A percentile compares a stretch with the other conserved stretches of the same genome.
Conservation (phyloP, 92 coral and sea anemone species). For the Phenganax marumi region DNA sequence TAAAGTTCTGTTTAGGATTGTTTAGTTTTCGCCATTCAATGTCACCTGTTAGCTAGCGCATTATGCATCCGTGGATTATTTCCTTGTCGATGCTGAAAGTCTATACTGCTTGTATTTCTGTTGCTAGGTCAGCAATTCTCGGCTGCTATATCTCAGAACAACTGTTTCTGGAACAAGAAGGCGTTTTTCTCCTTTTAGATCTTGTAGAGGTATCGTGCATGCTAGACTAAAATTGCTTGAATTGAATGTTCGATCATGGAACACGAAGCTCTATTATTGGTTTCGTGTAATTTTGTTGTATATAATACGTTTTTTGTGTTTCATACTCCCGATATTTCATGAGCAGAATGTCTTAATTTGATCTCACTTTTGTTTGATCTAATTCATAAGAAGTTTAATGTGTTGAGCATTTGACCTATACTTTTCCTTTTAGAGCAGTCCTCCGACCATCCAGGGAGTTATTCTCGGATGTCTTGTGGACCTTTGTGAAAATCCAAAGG, state of each 20-base stretch:
- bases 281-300: too few species aligned
- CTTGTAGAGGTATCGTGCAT: conserved; percentile 67
- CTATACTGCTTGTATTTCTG: neutral
- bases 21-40: too few species aligned
- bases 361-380: neutral
- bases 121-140: conserved; percentile 78
- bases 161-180: conserved; percentile 83
- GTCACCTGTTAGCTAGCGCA: neutral
- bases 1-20: neutral
- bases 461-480: conserved; percentile 87
- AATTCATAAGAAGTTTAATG: neutral
- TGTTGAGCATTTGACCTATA: neutral
- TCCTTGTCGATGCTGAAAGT: neutral
- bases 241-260: too few species aligned
- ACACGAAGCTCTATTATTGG: too few species aligned
- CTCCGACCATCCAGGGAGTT: conserved; percentile 89
- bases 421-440: conserved; percentile 68
- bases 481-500: conserved; percentile 90
- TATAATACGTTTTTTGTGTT: too few species aligned
- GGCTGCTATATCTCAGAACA: conserved; percentile 93
- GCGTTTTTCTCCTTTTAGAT: conserved; percentile 82
- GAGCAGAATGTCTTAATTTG: too few species aligned
- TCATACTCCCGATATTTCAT: too few species aligned
- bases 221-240: neutral
- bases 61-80: neutral